Base-by-base conservation (phyloP, 2,888 invertebrate genomes). In the Esperia sulphurella region DNA sequence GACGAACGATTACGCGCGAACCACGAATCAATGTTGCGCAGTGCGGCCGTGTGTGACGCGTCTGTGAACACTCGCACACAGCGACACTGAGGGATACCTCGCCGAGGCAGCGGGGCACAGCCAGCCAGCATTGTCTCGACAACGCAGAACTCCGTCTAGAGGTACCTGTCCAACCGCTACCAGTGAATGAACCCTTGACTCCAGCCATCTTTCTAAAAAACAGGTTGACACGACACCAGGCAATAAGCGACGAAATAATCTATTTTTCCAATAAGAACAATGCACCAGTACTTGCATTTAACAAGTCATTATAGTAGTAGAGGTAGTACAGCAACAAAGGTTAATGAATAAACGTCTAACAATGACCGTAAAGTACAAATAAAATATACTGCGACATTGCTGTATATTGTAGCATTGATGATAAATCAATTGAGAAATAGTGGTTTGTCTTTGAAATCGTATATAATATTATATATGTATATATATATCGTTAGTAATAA, bases 1-100 rank as follows among this genome's bases (percentile, higher is more conserved):
- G 74, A 41, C 33, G 33, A 53, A 69, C 73, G 78, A 73, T 72
- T 69, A 63, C 66, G 76, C 79, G 75, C 81, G 78, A 78, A 77
- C 81, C 71, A 75, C 76, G 79, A 87, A 88, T 88, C 88, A 84
- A 89, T 88, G 88, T 83, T 84, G 79, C 79, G 78, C 79, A 77
- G 74, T 72, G 68, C 65, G 63, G 65, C 79, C 79, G 68, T 74
- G 13, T 14, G 31, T 29, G 29, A 8, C 63, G 67, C 45, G 56
- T 60, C 62, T 67, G 59, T 63, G 67, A 71, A 59, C 52, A 59
- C 61, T 54, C 54, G 53, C 79, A 74, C 76, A 71, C 75, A 71
- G 53, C 47, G 61, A 57, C 65, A 55, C 60, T 52, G 61, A 61
- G 60, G 49, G 48, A 49, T 50, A 49, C 51, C 50, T 49, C 49